Percentiles rank a stretch among this genome's conserved stretches.
phyloP scores from a whole-genome alignment of 2,113 vertebrate genomes.

The Ptyas mucosa region DNA sequence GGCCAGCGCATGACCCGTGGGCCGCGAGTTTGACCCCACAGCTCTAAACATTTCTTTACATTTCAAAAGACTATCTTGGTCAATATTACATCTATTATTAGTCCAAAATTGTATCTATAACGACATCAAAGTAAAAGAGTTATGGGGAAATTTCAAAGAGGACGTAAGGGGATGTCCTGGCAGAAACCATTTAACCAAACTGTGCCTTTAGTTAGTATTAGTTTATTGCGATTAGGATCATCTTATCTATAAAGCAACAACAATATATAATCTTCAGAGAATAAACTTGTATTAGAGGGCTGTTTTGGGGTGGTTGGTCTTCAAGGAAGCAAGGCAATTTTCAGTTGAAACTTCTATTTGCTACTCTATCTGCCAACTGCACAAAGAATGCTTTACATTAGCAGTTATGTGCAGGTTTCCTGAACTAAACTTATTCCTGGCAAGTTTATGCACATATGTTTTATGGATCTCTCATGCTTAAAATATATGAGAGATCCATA shows the following conservation, averaged over 20 bases:
- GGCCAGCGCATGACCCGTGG: no score
- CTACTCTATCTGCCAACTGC: background rate
- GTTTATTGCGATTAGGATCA: background rate
- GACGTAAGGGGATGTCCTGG: no score
- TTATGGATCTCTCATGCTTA: background rate
- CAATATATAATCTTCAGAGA: background rate
- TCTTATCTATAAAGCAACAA: background rate
- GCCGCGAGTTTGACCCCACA: no score
- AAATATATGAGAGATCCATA: background rate
- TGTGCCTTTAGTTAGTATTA: background rate
- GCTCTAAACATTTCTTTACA: background rate
- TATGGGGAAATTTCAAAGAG: background rate
- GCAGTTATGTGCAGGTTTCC: background rate
- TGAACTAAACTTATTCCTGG: background rate
- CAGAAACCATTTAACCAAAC: background rate
- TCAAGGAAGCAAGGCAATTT: background rate
- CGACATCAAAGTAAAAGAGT: no score
- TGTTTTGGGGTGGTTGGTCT: background rate
- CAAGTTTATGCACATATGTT: background rate
- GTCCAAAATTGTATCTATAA: background rate
- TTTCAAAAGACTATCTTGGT: background rate
- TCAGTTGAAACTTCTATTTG: background rate
- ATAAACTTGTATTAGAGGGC: background rate
- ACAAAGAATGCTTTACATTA: background rate
- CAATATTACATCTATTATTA: background rate